Evolutionary conservation across 2,113 vertebrate species (phyloP).

Genomic region (Craseonycteris thonglongyai): DNA sequence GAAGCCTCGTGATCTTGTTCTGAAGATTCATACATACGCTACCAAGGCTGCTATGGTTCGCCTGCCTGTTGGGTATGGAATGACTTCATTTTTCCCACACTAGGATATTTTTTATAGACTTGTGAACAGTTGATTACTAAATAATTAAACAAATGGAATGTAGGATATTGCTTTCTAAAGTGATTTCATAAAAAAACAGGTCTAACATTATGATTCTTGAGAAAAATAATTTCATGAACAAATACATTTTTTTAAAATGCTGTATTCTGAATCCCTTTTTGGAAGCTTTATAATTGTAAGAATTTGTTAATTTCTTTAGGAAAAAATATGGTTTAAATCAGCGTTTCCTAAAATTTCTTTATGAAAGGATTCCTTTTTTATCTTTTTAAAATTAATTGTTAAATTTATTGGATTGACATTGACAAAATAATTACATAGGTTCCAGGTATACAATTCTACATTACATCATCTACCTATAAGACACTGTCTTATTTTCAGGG

Average conservation of each 20-base stretch:
- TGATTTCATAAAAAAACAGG: not conserved
- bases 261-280: not conserved
- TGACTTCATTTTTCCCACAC: not conserved
- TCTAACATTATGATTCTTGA: not conserved
- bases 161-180: not conserved
- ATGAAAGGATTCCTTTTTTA: not conserved
- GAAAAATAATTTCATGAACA: not conserved
- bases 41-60: slow-evolving; percentile 83
- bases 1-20: slow-evolving; percentile 74
- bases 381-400: too few relatives aligned
- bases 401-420: too few relatives aligned
- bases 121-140: not conserved
- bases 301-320: not conserved
- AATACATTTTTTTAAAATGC: not conserved
- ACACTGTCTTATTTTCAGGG: too few relatives aligned
- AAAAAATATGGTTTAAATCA: not conserved
- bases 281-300: not conserved
- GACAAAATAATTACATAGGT: too few relatives aligned
- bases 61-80: slow-evolving; percentile 88
- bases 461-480: too few relatives aligned
- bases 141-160: not conserved
- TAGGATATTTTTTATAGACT: not conserved
- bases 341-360: not conserved
- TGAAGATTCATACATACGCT: slow-evolving; percentile 85
- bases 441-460: too few relatives aligned